Base-by-base conservation (phyloP, 2,888 invertebrate species). In the Elmis aenea region DNA sequence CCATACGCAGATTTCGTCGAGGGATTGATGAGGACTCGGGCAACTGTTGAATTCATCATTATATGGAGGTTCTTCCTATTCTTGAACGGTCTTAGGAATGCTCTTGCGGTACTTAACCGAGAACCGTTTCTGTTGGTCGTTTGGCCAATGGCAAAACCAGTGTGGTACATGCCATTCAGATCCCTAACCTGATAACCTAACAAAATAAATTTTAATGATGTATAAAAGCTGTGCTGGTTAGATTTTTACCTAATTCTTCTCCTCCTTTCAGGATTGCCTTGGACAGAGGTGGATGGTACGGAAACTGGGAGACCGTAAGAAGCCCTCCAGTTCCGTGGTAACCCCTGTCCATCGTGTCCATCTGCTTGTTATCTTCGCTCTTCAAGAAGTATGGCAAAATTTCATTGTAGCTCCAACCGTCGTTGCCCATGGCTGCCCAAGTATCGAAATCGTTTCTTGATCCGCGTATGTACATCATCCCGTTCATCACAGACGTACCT, bases 381-480 rank as follows among this genome's bases (percentile, higher is more conserved):
- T 86, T 88, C 43, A 85, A 72, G 69, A 93, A 94, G 69, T 85
- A 93, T 0, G 93, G 93, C 42, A 94, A 72, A 2, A 93, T 87
- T 23, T 93, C 89, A 26, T 86, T 80, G 68, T 85, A 94, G 14
- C 82, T 77, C 94, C 94, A 94, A 29, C 91, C 92, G 6, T 81
- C 76, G 64, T 88, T 90, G 5, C 94, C 94, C 40, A 82, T 73
- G 0, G 76, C 79, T 0, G 85, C 87, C 94, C 93, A 94, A 42
- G 78, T 75, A 61, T 94, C 89, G 67, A 83, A 94, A 68, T 94
- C 94, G 42, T 79, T 79, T 13, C 83, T 77, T 37, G 90, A 83
- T 1, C 94, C 94, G 13, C 94, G 75, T 48, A 94, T 87, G 67
- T 94, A 94, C 80, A 88, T 92, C 94, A 95, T 95, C 12, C 94